phyloP scores from a whole-genome alignment of 2,797 vertebrate species.

The Amazonetta brasiliensis region DNA sequence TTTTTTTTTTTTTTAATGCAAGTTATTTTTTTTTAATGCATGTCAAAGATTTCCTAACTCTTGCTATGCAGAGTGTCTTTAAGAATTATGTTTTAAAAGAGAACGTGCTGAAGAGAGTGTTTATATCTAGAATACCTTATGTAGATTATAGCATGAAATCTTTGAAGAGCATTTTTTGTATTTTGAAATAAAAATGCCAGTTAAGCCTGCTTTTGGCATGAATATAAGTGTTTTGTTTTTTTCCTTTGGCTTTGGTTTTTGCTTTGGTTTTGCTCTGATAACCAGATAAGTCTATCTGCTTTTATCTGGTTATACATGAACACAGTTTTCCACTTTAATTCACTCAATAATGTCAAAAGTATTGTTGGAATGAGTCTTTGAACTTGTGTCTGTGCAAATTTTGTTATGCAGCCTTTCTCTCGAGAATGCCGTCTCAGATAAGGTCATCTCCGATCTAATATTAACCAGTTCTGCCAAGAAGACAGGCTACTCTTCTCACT shows the following conservation, averaged over 20 bases:
- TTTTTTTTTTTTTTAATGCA: not conserved
- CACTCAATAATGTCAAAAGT: not conserved
- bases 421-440: not conserved
- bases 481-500: not conserved
- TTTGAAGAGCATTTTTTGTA: not conserved
- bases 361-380: conserved; percentile 38
- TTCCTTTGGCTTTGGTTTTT: not conserved
- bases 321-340: not conserved
- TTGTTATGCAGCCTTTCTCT: not conserved
- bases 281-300: not conserved
- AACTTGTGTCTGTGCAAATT: conserved; percentile 13
- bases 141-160: not conserved
- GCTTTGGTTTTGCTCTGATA: not conserved
- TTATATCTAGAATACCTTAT: not conserved
- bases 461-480: not conserved
- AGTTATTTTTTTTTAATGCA: conserved; percentile 34
- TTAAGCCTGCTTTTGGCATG: conserved; percentile 3
- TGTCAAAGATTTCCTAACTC: conserved; percentile 9
- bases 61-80: conserved; percentile 15
- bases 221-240: not conserved
- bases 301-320: conserved; percentile 6
- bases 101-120: not conserved
- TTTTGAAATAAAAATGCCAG: not conserved
- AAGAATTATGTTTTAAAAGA: conserved; percentile 2
- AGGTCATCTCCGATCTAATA: not conserved